These are phyloP conservation scores for Alviniconcha strummeri DNA, from an alignment of 2,888 invertebrate species.

Conservation along the genomic window DNA sequence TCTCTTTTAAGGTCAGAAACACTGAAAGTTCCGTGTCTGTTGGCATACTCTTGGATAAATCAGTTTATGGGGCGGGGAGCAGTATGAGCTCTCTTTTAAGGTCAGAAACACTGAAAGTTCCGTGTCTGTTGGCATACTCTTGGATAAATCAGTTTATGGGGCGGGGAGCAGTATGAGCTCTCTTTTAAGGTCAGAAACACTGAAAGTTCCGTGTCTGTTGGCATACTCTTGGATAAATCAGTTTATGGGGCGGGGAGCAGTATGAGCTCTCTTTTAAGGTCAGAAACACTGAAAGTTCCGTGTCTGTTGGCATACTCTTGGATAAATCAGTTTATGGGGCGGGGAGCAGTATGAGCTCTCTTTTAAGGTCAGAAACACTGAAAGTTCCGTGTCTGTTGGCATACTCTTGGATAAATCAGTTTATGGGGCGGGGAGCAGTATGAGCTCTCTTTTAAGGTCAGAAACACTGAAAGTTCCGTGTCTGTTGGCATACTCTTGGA, in stretches of 20 bases:
- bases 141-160: constrained; percentile 88
- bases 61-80: constrained; percentile 99
- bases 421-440: constrained; percentile 99
- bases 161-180: constrained; percentile 98
- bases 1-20: constrained; percentile 87
- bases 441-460: constrained; percentile 92
- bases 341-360: constrained; percentile 99
- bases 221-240: no score
- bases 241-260: constrained; percentile 99
- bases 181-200: constrained; percentile 84
- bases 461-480: not conserved
- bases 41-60: no score
- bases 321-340: no score
- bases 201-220: no score
- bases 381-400: no score
- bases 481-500: no score
- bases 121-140: no score
- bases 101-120: constrained; percentile 53
- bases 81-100: constrained; percentile 97
- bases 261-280: constrained; percentile 96
- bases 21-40: not conserved
- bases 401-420: no score
- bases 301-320: no score
- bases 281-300: constrained; percentile 17
- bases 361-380: constrained; percentile 81